Conservation (phyloP, 2,797 vertebrate species). For the Enteromius mattozi region DNA sequence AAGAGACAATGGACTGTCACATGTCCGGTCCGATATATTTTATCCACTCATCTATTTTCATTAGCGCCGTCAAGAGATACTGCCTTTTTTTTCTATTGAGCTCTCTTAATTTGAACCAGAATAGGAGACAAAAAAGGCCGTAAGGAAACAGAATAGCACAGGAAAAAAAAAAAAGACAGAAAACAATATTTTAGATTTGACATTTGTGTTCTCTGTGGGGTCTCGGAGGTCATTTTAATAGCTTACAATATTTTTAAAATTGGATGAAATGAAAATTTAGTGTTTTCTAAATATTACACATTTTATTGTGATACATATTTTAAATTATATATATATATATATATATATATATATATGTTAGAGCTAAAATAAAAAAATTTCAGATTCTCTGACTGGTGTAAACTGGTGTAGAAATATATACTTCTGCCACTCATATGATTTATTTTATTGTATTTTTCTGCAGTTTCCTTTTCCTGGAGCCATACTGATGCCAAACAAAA, state of each 20-base stretch:
- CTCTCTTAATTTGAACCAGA: slow-evolving; percentile 67
- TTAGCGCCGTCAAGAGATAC: slow-evolving; percentile 70
- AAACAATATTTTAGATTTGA: slow-evolving; percentile 45
- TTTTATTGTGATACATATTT: not conserved
- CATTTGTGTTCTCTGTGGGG: slow-evolving; percentile 20
- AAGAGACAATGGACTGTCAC: slow-evolving; percentile 72
- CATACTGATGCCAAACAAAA: no score
- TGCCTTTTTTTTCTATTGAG: slow-evolving; percentile 56
- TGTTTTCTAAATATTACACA: not conserved
- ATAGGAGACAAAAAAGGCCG: slow-evolving; percentile 59
- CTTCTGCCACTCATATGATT: not conserved
- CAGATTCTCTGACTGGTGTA: not conserved
- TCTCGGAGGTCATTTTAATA: not conserved
- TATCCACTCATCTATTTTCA: slow-evolving; percentile 74
- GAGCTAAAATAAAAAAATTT: not conserved
- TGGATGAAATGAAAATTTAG: not conserved
- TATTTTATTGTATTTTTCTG: not conserved
- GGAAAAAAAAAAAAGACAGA: not conserved
- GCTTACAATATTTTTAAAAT: not conserved
- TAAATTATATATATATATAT: no score
- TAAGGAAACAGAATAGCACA: slow-evolving; percentile 33
- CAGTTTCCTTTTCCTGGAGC: not conserved
- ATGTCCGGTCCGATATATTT: slow-evolving; percentile 66
- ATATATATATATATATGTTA: not conserved
- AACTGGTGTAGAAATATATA: not conserved